These are phyloP conservation scores for Threskiornis aethiopicus DNA, from an alignment of 2,797 vertebrate species.

Conservation along the genomic window DNA sequence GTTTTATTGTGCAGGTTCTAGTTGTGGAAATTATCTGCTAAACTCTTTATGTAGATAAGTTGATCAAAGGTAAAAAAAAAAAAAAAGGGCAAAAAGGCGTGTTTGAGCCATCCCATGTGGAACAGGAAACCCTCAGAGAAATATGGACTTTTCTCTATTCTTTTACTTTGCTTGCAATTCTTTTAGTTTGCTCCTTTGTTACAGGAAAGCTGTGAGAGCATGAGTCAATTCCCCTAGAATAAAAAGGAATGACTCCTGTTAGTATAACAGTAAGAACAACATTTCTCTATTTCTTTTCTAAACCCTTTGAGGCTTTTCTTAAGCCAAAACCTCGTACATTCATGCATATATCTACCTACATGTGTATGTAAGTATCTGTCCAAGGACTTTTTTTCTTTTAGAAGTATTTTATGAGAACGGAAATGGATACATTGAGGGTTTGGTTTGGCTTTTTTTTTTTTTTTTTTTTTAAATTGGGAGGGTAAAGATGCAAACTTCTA, in stretches of 20 bases:
- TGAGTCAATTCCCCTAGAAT: not conserved
- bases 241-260: not conserved
- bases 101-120: not conserved
- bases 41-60: not conserved
- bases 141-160: not conserved
- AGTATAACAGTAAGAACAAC: not conserved
- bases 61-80: not conserved
- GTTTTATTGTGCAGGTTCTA: not conserved
- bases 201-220: not conserved
- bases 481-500: not conserved
- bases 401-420: not conserved
- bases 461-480: not conserved
- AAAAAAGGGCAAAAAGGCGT: fast-evolving
- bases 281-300: not conserved
- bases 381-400: not conserved
- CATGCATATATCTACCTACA: fast-evolving
- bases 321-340: not conserved
- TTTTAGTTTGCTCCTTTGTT: not conserved
- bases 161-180: not conserved
- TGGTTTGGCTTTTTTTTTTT: not conserved
- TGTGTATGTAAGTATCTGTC: not conserved
- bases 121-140: not conserved
- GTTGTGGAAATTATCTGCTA: not conserved
- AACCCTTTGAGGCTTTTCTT: not conserved
- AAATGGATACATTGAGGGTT: not conserved